A percentile compares a stretch with the other conserved stretches of the same genome.
Conservation (phyloP, 2,797 vertebrate genomes). For the Chloroceryle inda region DNA sequence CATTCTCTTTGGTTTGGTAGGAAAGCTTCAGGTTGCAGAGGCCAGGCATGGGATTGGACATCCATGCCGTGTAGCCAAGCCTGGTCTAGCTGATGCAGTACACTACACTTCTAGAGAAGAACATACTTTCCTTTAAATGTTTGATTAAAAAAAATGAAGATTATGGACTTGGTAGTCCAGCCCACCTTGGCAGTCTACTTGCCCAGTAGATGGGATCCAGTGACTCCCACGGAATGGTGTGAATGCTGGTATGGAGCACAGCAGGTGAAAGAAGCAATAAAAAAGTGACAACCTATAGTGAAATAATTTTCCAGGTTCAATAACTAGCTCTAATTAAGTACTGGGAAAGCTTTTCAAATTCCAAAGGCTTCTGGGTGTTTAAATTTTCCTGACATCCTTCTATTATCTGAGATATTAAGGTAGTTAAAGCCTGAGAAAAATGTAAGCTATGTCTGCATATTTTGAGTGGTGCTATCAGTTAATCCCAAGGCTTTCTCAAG, state of each 20-base stretch:
- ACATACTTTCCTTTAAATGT: not conserved
- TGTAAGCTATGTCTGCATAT: constrained; percentile 57
- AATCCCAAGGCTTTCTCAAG: constrained; percentile 59
- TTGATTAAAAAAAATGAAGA: not conserved
- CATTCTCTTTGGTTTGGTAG: not conserved
- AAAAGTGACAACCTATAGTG: not conserved
- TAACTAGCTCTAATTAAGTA: constrained; percentile 25
- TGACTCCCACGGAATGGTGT: not conserved
- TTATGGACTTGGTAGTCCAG: not conserved
- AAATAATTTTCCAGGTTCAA: not conserved
- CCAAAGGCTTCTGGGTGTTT: constrained; percentile 32
- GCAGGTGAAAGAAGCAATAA: not conserved
- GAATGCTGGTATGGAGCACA: not conserved
- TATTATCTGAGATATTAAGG: constrained; percentile 61
- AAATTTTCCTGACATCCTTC: constrained; percentile 47
- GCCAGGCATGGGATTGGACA: not conserved
- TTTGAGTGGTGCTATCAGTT: constrained; percentile 58
- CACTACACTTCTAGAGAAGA: not conserved
- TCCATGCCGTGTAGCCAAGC: not conserved
- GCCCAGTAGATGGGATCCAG: not conserved
- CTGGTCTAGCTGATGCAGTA: not conserved
- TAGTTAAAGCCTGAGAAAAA: constrained; percentile 72
- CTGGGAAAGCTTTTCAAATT: constrained; percentile 41
- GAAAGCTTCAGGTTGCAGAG: not conserved
- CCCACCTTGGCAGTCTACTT: not conserved